Evolutionary conservation across 2,888 invertebrate species (phyloP).

Genomic region (Eupithecia exiguata): DNA sequence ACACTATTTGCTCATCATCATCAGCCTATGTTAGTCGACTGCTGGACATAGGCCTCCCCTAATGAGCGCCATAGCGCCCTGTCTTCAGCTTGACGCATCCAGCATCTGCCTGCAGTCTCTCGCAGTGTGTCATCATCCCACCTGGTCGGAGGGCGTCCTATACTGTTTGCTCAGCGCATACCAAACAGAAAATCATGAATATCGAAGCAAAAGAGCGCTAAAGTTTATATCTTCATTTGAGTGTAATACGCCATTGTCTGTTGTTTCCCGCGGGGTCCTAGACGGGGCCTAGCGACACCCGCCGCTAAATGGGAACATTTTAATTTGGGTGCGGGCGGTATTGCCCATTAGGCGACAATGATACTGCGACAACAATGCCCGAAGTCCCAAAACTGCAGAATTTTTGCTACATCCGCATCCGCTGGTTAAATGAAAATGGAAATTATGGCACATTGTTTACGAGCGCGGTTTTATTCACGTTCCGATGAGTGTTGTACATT

Average conservation of each 20-base stretch:
- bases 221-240: neutral
- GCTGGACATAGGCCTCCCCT: too few relatives aligned
- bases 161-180: neutral
- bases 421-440: constrained; percentile 47
- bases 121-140: too few relatives aligned
- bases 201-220: neutral
- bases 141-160: too few relatives aligned
- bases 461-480: constrained; percentile 28
- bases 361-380: constrained; percentile 41
- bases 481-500: constrained; percentile 28
- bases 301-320: constrained; percentile 39
- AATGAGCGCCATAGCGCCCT: too few relatives aligned
- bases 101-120: too few relatives aligned
- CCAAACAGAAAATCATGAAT: neutral
- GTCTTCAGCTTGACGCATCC: too few relatives aligned
- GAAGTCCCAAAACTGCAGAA: constrained; percentile 41
- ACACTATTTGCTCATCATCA: neutral
- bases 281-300: neutral
- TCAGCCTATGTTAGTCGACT: too few relatives aligned
- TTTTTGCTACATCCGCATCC: constrained; percentile 41
- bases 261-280: neutral
- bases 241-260: constrained; percentile 1
- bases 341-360: constrained; percentile 49
- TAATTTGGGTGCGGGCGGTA: constrained; percentile 42
- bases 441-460: constrained; percentile 47